Evolutionary conservation across 2,113 vertebrate genomes (phyloP).

Genomic region (Poecile atricapillus): DNA sequence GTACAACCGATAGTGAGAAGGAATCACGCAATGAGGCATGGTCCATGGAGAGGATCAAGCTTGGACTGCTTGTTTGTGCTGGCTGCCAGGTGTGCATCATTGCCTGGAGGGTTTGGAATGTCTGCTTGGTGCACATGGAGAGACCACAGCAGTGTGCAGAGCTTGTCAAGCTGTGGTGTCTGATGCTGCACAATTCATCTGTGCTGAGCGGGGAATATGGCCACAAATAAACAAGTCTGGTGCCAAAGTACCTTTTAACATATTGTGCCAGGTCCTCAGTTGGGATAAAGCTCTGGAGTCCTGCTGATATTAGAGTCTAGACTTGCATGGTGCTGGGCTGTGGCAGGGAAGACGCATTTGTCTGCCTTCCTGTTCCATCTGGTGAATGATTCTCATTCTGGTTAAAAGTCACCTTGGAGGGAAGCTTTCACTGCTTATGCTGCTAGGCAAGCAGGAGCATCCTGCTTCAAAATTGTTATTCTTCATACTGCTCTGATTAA

Average conservation of each 20-base stretch:
- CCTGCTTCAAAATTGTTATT: not conserved
- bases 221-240: not conserved
- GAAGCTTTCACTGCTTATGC: not conserved
- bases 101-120: not conserved
- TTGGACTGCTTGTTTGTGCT: not conserved
- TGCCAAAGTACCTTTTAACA: not conserved
- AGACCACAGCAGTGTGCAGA: not conserved
- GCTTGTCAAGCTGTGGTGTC: not conserved
- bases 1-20: not conserved
- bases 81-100: not conserved
- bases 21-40: rapidly evolving
- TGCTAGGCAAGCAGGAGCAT: not conserved
- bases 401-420: constrained; percentile 43
- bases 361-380: not conserved
- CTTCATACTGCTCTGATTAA: not conserved
- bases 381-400: not conserved
- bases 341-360: not conserved
- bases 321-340: not conserved
- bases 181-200: not conserved
- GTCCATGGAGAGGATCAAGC: not conserved
- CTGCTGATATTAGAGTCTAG: not conserved
- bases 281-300: not conserved
- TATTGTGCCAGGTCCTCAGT: not conserved
- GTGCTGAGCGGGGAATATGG: not conserved
- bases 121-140: rapidly evolving